Conservation (phyloP, 2,888 invertebrate genomes). For the Pterobdella sp. region DNA sequence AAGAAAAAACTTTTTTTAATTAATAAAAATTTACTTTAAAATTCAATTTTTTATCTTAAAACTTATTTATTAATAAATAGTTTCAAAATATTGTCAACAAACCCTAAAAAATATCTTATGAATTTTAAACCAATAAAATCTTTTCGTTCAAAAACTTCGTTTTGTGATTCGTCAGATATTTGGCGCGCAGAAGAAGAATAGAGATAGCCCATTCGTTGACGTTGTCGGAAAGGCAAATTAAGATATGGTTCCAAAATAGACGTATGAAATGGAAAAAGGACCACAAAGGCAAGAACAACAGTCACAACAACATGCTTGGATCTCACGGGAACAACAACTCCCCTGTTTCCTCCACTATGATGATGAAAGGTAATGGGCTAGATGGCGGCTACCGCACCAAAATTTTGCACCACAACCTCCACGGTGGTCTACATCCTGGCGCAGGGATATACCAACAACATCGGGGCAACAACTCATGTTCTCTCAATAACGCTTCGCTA, state of each 20-base stretch:
- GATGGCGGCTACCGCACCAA: conserved; percentile 19
- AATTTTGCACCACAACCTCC: conserved; percentile 15
- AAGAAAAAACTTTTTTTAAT: too few species aligned
- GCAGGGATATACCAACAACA: conserved; percentile 6
- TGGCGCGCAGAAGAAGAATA: conserved; percentile 26
- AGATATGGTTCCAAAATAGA: conserved; percentile 27
- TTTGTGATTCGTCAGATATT: conserved; percentile 20
- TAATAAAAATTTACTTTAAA: too few species aligned
- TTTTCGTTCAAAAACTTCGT: background rate
- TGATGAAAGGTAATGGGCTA: conserved; percentile 11
- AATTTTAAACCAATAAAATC: background rate
- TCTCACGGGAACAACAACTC: conserved; percentile 11
- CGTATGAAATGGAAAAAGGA: conserved; percentile 29
- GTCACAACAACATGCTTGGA: conserved; percentile 9
- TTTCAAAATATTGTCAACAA: background rate
- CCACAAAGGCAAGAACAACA: conserved; percentile 24
- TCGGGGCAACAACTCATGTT: conserved; percentile 7
- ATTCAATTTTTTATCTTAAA: background rate
- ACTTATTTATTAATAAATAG: background rate
- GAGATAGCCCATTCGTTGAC: conserved; percentile 29
- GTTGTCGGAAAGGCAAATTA: conserved; percentile 28
- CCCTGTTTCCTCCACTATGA: conserved; percentile 24
- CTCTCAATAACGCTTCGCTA: conserved; percentile 1
- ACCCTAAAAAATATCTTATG: background rate
- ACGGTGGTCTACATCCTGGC: background rate